Conservation (phyloP, 35 echinoderm and acorn worm species). For the Patiria miniata region DNA sequence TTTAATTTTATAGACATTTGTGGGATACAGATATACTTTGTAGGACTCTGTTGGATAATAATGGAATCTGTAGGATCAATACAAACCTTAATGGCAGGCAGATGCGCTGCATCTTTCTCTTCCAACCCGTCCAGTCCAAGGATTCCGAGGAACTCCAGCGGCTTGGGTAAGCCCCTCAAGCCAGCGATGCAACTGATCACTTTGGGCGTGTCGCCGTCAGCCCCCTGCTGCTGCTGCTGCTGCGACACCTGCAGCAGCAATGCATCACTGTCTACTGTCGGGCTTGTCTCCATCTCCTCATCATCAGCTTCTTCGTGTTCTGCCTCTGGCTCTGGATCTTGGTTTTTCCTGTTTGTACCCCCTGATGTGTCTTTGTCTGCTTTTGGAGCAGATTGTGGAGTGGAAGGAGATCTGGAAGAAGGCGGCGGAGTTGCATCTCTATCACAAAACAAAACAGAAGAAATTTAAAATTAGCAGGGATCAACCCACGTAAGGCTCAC, state of each 20-base stretch:
- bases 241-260: too few species aligned
- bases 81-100: constrained; percentile 47
- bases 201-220: constrained; percentile 10
- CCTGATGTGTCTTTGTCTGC: background rate
- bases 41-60: too few species aligned
- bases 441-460: too few species aligned
- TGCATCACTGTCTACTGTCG: background rate
- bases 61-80: background rate
- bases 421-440: too few species aligned
- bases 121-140: constrained; percentile 60
- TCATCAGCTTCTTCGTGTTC: background rate
- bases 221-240: background rate
- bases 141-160: constrained; percentile 34
- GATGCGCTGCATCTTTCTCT: constrained; percentile 48
- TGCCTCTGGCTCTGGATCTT: background rate
- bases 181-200: constrained; percentile 44
- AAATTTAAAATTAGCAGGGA: too few species aligned
- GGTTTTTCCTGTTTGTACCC: background rate
- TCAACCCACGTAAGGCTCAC: too few species aligned
- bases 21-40: too few species aligned
- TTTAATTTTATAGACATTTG: too few species aligned
- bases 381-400: too few species aligned
- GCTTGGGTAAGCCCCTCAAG: constrained; percentile 29
- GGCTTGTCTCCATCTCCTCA: constrained; percentile 16
- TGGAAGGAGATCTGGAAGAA: too few species aligned